Evolutionary conservation across 2,888 invertebrate genomes (phyloP).

Genomic region (Mechanitis messenoides): DNA sequence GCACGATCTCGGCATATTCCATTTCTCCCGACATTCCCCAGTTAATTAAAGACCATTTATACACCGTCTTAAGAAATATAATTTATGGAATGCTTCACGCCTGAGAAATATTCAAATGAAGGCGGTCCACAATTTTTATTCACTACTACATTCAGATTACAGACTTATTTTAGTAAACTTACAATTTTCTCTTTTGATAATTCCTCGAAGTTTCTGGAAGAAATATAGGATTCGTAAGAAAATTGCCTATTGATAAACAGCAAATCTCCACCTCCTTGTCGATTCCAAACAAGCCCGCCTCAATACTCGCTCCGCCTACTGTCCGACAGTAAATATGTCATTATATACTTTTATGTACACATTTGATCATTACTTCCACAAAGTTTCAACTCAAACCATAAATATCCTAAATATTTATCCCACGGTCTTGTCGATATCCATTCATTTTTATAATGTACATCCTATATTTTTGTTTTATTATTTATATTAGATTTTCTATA

Average conservation of each 20-base stretch:
- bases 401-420: too few species aligned
- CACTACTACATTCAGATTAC: neutral
- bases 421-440: too few species aligned
- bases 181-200: constrained; percentile 18
- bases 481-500: too few species aligned
- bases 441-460: too few species aligned
- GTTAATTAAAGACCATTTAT: constrained; percentile 74
- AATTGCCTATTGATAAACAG: constrained; percentile 56
- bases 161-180: neutral
- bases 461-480: too few species aligned
- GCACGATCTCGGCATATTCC: constrained; percentile 61
- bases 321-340: constrained; percentile 65
- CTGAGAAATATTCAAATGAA: constrained; percentile 50
- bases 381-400: neutral
- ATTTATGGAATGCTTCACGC: constrained; percentile 60
- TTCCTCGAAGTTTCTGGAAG: constrained; percentile 21
- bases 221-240: neutral
- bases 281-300: constrained; percentile 74
- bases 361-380: constrained; percentile 28
- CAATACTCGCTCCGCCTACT: constrained; percentile 70
- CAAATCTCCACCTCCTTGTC: constrained; percentile 70
- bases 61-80: constrained; percentile 67
- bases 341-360: constrained; percentile 58
- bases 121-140: constrained; percentile 23
- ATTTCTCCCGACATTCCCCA: constrained; percentile 67